Percentiles rank a stretch among this genome's conserved stretches.
Evolutionary conservation across 2,113 vertebrate species (phyloP).

Genomic region (Trichechus manatus): DNA sequence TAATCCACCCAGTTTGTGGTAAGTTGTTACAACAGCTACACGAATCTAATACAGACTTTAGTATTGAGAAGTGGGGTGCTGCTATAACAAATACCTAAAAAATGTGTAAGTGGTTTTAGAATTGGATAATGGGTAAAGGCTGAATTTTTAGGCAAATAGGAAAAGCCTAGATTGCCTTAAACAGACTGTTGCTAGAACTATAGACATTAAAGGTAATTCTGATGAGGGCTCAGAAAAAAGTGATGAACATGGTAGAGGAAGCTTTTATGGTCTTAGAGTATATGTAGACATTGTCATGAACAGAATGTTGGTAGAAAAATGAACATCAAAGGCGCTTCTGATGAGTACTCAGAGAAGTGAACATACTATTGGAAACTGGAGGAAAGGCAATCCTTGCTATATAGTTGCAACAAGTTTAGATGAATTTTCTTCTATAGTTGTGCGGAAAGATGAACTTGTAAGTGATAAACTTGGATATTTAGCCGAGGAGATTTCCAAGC

Average conservation of each 20-base stretch:
- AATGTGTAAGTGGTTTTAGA: conserved; percentile 22
- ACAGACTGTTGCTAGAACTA: background rate
- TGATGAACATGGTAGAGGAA: background rate
- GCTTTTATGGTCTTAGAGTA: background rate
- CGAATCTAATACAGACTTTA: conserved; percentile 2
- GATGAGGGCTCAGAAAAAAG: background rate
- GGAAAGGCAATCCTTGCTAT: background rate
- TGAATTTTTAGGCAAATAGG: background rate
- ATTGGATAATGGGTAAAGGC: background rate
- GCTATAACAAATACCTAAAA: conserved; percentile 32
- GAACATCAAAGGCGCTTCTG: conserved; percentile 21
- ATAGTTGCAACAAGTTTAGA: conserved; percentile 1
- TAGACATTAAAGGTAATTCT: conserved; percentile 29
- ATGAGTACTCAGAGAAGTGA: conserved; percentile 32
- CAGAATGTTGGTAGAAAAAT: background rate
- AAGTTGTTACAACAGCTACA: conserved; percentile 32
- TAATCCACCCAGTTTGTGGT: background rate
- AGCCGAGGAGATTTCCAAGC: conserved; percentile 25
- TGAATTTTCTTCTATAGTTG: background rate
- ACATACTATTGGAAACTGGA: conserved; percentile 30
- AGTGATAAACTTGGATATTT: conserved; percentile 28
- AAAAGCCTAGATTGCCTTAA: conserved; percentile 46
- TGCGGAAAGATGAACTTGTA: conserved; percentile 37
- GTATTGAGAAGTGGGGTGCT: background rate
- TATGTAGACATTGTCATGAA: conserved; percentile 35